Evolutionary conservation across 2,888 invertebrate species (phyloP).

Genomic region (Diogma glabrata): DNA sequence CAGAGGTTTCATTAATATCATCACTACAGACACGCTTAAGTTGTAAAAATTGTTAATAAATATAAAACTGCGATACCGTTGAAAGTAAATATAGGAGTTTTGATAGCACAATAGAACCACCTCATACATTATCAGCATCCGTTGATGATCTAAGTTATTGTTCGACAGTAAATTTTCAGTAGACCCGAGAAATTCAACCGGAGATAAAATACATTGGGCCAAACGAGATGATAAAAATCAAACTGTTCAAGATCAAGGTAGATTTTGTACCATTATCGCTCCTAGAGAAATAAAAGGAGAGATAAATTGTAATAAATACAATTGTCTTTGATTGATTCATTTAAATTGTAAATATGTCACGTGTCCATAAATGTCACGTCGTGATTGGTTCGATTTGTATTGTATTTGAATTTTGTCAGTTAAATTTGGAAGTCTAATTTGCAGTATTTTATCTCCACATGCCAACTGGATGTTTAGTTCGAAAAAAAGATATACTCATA

Average conservation of each 20-base stretch:
- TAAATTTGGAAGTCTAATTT: no score
- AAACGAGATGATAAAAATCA: slow-evolving; percentile 25
- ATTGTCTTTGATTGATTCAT: no score
- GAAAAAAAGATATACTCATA: no score
- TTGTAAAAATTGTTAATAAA: slow-evolving; percentile 35
- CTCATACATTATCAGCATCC: neutral
- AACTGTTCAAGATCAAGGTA: slow-evolving; percentile 13
- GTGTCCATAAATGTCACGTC: no score
- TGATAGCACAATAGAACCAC: neutral
- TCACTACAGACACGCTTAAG: neutral
- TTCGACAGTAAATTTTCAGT: slow-evolving; percentile 18
- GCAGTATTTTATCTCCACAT: no score
- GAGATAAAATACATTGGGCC: slow-evolving; percentile 30
- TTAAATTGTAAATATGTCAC: no score
- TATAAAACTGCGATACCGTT: slow-evolving; percentile 30
- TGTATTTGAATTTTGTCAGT: no score
- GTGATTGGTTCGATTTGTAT: no score
- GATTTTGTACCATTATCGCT: no score
- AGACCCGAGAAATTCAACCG: slow-evolving; percentile 18
- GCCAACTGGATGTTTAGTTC: no score
- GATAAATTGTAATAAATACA: no score
- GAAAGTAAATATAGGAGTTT: slow-evolving; percentile 5
- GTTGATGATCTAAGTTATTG: neutral
- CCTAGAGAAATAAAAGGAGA: no score
- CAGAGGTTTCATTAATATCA: neutral